phyloP scores from a whole-genome alignment of 2,888 invertebrate genomes.

The Pyrrhosoma nymphula region DNA sequence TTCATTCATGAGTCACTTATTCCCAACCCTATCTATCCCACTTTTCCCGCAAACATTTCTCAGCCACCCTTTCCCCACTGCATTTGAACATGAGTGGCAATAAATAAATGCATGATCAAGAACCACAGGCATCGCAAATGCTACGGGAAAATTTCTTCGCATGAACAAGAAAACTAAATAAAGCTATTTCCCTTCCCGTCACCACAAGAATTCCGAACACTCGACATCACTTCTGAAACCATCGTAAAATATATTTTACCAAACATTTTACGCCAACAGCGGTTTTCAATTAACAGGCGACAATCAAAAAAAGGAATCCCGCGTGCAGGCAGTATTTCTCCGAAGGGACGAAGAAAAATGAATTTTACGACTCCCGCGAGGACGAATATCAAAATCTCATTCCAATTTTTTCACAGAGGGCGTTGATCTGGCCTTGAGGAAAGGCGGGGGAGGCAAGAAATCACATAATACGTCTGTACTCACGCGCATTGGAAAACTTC shows the following conservation, averaged over 20 bases:
- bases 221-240: not conserved
- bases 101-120: not conserved
- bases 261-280: not conserved
- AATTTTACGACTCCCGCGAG: not conserved
- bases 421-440: conserved; percentile 53
- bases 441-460: conserved; percentile 18
- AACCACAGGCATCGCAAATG: not conserved
- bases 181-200: not conserved
- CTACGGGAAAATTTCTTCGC: not conserved
- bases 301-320: not conserved
- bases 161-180: not conserved
- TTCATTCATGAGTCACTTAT: no score
- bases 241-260: not conserved
- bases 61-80: no score
- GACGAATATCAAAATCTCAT: not conserved
- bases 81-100: no score
- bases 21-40: no score
- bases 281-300: not conserved
- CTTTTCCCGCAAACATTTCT: no score
- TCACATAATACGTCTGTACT: not conserved
- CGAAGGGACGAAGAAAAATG: not conserved
- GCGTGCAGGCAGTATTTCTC: not conserved
- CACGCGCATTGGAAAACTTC: conserved; percentile 13
- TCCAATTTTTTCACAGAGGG: not conserved
- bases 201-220: not conserved